Evolutionary conservation across 2,797 vertebrate genomes (phyloP).

Genomic region (Cephalopachus bancanus): DNA sequence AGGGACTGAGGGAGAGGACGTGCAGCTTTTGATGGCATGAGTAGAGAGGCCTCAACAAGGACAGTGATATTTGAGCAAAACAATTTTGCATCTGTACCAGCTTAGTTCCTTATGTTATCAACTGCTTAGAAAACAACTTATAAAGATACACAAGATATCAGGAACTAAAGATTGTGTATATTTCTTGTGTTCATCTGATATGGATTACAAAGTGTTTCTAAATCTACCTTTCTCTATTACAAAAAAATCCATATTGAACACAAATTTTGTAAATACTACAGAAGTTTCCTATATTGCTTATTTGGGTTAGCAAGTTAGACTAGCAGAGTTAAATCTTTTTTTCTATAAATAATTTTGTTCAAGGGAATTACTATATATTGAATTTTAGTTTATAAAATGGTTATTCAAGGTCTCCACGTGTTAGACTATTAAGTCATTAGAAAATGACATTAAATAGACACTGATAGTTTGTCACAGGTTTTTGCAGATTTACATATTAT

Average conservation of each 20-base stretch:
- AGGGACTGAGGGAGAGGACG: rapidly evolving
- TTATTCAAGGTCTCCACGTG: neutral
- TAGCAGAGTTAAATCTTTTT: conserved; percentile 42
- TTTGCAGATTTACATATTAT: conserved; percentile 17
- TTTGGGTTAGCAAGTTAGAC: conserved; percentile 29
- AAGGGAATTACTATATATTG: neutral
- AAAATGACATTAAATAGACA: conserved; percentile 14
- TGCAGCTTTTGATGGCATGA: rapidly evolving
- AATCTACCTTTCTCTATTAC: neutral
- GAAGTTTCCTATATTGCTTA: neutral
- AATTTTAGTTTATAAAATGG: conserved; percentile 45
- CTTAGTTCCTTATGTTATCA: neutral
- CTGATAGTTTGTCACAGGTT: neutral
- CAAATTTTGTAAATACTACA: neutral
- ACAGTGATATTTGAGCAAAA: neutral
- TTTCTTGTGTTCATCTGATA: neutral
- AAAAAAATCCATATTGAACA: neutral
- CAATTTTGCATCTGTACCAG: neutral
- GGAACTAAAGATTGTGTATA: neutral
- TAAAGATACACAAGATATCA: neutral
- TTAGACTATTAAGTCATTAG: conserved; percentile 26
- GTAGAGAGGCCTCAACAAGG: neutral
- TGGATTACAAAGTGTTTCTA: neutral
- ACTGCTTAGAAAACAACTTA: conserved; percentile 13
- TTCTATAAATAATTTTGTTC: conserved; percentile 17